Conservation (phyloP, 2,113 vertebrate species). For the Phrynosoma platyrhinos region DNA sequence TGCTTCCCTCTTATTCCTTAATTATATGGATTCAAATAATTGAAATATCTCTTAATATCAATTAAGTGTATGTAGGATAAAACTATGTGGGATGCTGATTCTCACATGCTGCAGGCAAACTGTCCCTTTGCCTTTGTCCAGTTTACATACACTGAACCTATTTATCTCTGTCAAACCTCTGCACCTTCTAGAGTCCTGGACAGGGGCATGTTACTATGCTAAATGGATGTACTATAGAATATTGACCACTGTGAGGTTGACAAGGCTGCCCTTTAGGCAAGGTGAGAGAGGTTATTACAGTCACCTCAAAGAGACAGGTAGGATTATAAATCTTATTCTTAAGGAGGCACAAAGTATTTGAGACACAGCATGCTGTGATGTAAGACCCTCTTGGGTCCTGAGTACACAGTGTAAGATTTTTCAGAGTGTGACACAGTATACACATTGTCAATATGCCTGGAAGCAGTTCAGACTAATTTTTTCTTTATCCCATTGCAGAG, state of each 20-base stretch:
- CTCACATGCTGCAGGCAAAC: slow-evolving; percentile 63
- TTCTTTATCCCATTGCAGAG: slow-evolving; percentile 25
- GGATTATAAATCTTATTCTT: slow-evolving; percentile 64
- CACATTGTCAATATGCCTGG: slow-evolving; percentile 56
- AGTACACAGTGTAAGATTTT: slow-evolving; percentile 38
- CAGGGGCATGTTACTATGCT: slow-evolving; percentile 75
- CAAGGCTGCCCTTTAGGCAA: slow-evolving; percentile 78
- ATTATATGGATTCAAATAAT: slow-evolving; percentile 65
- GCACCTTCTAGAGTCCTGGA: slow-evolving; percentile 76
- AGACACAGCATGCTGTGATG: slow-evolving; percentile 29
- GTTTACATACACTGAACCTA: slow-evolving; percentile 77
- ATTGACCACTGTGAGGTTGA: slow-evolving; percentile 75
- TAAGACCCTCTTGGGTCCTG: slow-evolving; percentile 12
- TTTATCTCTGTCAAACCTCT: slow-evolving; percentile 89
- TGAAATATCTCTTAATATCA: slow-evolving; percentile 64
- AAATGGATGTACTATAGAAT: slow-evolving; percentile 80
- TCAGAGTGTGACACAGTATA: slow-evolving; percentile 47
- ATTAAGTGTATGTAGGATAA: slow-evolving; percentile 68
- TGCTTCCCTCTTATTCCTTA: slow-evolving; percentile 59
- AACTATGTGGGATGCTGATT: slow-evolving; percentile 70
- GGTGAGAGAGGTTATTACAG: slow-evolving; percentile 76
- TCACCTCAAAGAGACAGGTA: slow-evolving; percentile 66
- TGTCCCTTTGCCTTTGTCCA: slow-evolving; percentile 91
- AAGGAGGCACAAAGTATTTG: slow-evolving; percentile 62
- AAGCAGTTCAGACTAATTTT: slow-evolving; percentile 51